Percentiles rank a stretch among this genome's conserved stretches.
These are phyloP conservation scores for Halcyon senegalensis DNA, from an alignment of 2,113 vertebrate species.

Conservation along the genomic window DNA sequence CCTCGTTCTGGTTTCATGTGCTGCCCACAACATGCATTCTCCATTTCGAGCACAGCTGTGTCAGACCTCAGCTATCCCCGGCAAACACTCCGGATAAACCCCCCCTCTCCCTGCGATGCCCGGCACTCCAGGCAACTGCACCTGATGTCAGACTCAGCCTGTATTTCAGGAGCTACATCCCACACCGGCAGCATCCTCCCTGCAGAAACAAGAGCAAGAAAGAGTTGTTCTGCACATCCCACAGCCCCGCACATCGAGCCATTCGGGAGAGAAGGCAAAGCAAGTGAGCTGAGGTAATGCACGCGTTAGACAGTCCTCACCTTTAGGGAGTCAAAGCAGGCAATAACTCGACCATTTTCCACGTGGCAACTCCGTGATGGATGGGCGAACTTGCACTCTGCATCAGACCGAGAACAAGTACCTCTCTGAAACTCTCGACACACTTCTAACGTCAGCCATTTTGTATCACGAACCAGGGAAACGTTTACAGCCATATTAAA, in stretches of 20 bases:
- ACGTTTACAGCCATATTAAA: slow-evolving; percentile 89
- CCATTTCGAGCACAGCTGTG: background rate
- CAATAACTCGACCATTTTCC: slow-evolving; percentile 97
- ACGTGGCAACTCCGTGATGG: slow-evolving; percentile 95
- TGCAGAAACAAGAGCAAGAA: background rate
- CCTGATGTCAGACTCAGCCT: background rate
- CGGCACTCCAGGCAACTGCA: background rate
- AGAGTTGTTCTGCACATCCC: background rate
- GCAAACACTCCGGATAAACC: background rate
- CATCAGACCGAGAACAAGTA: slow-evolving; percentile 93
- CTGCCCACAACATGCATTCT: background rate
- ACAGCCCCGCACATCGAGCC: background rate
- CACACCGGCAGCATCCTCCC: background rate
- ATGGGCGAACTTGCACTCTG: slow-evolving; percentile 98
- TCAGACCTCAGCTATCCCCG: background rate
- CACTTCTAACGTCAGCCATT: slow-evolving; percentile 99
- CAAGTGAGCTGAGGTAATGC: slow-evolving; percentile 10
- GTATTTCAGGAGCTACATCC: background rate
- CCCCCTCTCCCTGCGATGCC: background rate
- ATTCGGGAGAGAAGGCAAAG: background rate
- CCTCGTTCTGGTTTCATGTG: background rate
- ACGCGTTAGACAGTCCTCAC: slow-evolving; percentile 76
- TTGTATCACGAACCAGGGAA: slow-evolving; percentile 94
- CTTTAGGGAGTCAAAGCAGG: slow-evolving; percentile 99
- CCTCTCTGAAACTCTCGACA: slow-evolving; percentile 98